Conservation (phyloP, 2,888 invertebrate species). For the Cantharis nigra region DNA sequence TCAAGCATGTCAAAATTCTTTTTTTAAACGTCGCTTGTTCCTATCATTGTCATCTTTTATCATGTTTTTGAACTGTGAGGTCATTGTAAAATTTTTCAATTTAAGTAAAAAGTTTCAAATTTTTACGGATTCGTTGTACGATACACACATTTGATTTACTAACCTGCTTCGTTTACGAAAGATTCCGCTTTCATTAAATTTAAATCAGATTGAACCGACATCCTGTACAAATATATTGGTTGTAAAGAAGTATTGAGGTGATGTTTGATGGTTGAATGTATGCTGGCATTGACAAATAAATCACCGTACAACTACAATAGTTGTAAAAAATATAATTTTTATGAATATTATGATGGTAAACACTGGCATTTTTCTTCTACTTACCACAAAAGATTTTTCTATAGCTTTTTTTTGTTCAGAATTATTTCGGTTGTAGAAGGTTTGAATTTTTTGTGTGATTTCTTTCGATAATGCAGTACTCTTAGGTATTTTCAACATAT, state of each 20-base stretch:
- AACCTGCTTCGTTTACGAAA: constrained; percentile 39
- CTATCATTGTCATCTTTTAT: too few relatives aligned
- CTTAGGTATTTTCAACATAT: constrained; percentile 42
- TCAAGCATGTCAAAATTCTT: too few relatives aligned
- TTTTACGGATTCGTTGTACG: too few relatives aligned
- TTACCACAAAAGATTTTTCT: constrained; percentile 25
- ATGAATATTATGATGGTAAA: too few relatives aligned
- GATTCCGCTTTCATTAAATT: constrained; percentile 36
- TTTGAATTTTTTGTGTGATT: constrained; percentile 45
- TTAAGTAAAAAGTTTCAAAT: too few relatives aligned
- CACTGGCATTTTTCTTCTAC: not conserved
- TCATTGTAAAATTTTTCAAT: too few relatives aligned
- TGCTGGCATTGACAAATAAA: constrained; percentile 40
- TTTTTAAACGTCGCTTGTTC: too few relatives aligned
- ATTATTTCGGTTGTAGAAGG: constrained; percentile 51
- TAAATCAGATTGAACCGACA: constrained; percentile 39
- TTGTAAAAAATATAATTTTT: not conserved
- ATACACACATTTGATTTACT: not conserved
- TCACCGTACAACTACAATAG: constrained; percentile 47
- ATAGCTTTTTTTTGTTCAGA: constrained; percentile 48
- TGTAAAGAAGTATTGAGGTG: constrained; percentile 37
- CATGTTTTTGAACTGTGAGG: too few relatives aligned
- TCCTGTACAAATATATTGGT: constrained; percentile 46
- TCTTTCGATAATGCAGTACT: constrained; percentile 27
- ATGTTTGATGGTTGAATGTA: constrained; percentile 35